Evolutionary conservation across 2,888 invertebrate genomes (phyloP), one percentile per base, ranked within the genome.

Genomic region (Agrochola lychnidis): DNA sequence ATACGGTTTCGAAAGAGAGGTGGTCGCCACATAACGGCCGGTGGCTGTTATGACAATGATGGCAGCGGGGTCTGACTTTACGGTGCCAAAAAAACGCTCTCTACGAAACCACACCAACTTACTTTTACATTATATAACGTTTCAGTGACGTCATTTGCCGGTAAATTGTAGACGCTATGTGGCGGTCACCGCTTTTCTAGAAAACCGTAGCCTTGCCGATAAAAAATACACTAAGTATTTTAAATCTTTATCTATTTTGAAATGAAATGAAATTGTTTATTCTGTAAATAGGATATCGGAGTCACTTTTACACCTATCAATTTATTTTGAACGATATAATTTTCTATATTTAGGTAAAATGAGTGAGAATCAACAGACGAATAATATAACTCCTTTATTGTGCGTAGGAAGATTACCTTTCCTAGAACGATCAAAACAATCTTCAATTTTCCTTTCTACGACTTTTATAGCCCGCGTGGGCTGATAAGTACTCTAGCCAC

Each of bases 391-490:
- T 42, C 25, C 5, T 59, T 57, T 0, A 9, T 45, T 4, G n/a
- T 25, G 73, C 67, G 79, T 67, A 25, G 73, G 73, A 59, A 56
- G 63, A 57, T 61, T 51, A 59, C 59, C 36, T 71, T 70, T 45
- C 12, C 3, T 19, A 69, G 42, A 22, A 22, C 22, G 19, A 71
- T 74, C 45, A 72, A 72, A 84, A 84, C 69, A 66, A 62, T 61
- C 4, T 69, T 51, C 30, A 5, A 69, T 62, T 73, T 70, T 53
- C 30, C 30, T 81, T 69, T 53, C 1, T 12, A 51, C 68, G 56
- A 61, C 48, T 71, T 71, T 64, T 69, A 66, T 63, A 66, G 16
- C 3, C 3, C 6, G 68, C 70, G 81, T 79, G 70, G 84, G 84
- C 40, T 25, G 56, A 16, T 25, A 19, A 63, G n/a, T 71, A 45